Conservation (phyloP, 2,888 invertebrate species). For the Dermolepida albohirtum region DNA sequence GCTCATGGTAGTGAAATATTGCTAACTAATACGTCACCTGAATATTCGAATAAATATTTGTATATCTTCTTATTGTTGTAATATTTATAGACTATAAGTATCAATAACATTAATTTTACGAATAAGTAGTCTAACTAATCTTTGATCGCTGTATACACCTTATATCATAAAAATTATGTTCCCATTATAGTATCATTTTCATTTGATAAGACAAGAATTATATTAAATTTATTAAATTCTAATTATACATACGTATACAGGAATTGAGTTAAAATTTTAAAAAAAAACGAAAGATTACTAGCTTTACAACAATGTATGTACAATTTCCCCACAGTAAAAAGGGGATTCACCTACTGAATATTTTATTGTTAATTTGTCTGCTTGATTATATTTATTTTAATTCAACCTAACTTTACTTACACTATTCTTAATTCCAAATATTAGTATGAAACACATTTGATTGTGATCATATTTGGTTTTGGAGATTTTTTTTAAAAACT, state of each 20-base stretch:
- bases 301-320: constrained; percentile 9
- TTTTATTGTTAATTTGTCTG: no score
- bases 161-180: neutral
- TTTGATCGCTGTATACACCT: constrained; percentile 37
- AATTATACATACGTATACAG: no score
- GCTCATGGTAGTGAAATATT: constrained; percentile 44
- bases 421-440: neutral
- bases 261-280: no score
- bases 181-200: no score
- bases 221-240: constrained; percentile 1
- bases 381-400: no score
- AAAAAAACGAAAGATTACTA: constrained; percentile 7
- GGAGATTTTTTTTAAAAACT: neutral
- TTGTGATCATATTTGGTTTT: neutral
- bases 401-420: no score
- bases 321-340: neutral
- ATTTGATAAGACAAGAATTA: neutral
- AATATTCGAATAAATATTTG: constrained; percentile 29
- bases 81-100: constrained; percentile 10
- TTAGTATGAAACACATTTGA: neutral
- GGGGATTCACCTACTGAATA: no score
- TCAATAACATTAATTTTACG: constrained; percentile 5
- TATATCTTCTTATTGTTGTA: constrained; percentile 10
- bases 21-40: constrained; percentile 54
- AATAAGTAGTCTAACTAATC: constrained; percentile 17